Evolutionary conservation across 1,140 invertebrate species (phyloP).

Genomic region (Drosophila aff.): DNA sequence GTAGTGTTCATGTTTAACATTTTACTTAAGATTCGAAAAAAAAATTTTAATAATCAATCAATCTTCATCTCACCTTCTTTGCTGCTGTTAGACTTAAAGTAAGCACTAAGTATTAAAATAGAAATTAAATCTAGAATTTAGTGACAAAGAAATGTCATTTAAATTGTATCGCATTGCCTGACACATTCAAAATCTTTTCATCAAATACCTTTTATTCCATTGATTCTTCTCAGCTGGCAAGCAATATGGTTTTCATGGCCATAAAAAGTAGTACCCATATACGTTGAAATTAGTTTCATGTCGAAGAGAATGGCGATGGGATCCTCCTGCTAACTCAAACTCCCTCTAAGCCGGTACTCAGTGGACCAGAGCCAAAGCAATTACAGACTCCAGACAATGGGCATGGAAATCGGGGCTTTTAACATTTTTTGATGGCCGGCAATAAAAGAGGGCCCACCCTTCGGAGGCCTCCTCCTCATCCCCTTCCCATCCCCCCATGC

Average conservation of each 20-base stretch:
- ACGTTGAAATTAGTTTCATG: conserved; percentile 32
- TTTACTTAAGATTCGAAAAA: neutral
- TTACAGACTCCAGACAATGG: conserved; percentile 71
- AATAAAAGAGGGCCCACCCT: conserved; percentile 60
- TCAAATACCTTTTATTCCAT: conserved; percentile 13
- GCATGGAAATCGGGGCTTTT: conserved; percentile 69
- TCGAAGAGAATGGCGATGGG: conserved; percentile 6
- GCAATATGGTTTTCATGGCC: neutral
- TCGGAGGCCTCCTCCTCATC: neutral
- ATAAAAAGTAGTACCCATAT: conserved; percentile 5
- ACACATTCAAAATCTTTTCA: conserved; percentile 2
- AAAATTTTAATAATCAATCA: no score
- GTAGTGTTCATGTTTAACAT: neutral
- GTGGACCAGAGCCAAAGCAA: conserved; percentile 63
- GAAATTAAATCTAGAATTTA: neutral
- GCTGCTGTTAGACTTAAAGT: neutral
- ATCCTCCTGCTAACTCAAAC: conserved; percentile 12
- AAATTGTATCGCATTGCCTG: neutral
- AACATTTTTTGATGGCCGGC: conserved; percentile 75
- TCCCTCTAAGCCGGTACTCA: conserved; percentile 47
- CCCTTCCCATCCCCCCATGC: no score
- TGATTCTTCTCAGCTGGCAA: neutral
- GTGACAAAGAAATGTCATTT: neutral
- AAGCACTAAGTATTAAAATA: no score
- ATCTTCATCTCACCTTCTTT: fast-evolving